Conservation (phyloP, 1,140 invertebrate species). For the Aphelinus certus region DNA sequence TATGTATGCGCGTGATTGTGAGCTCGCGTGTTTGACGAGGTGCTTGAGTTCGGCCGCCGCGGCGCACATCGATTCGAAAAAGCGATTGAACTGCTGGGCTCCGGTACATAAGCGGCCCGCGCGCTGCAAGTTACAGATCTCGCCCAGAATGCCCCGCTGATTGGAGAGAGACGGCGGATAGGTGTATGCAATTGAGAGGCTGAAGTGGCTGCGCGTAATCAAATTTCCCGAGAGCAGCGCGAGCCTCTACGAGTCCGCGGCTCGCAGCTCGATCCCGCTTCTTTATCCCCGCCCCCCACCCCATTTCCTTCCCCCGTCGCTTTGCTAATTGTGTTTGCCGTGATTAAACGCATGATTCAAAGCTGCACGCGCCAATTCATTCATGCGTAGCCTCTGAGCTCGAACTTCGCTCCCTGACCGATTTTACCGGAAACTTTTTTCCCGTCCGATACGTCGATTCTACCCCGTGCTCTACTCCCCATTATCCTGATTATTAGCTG, state of each 20-base stretch:
- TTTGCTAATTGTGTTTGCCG: not conserved
- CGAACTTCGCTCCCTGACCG: no score
- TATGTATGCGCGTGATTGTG: no score
- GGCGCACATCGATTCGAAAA: slow-evolving; percentile 4
- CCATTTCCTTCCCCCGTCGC: no score
- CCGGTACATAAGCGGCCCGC: not conserved
- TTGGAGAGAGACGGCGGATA: not conserved
- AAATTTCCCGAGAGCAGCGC: not conserved
- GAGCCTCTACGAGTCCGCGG: slow-evolving; percentile 7
- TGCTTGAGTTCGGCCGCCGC: not conserved
- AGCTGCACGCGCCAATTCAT: no score
- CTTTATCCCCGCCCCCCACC: not conserved
- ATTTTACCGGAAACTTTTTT: no score
- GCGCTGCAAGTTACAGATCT: slow-evolving; percentile 14
- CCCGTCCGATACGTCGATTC: no score
- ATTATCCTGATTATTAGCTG: no score
- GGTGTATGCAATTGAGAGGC: no score
- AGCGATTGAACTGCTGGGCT: not conserved
- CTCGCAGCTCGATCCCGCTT: not conserved
- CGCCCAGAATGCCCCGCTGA: slow-evolving; percentile 17
- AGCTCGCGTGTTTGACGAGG: slow-evolving; percentile 14
- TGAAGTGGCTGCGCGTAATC: slow-evolving; percentile 19
- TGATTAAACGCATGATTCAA: no score
- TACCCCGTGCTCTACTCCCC: no score
- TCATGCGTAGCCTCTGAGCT: no score